Evolutionary conservation across 2,113 vertebrate species (phyloP).

Genomic region (Ophiodon elongatus): DNA sequence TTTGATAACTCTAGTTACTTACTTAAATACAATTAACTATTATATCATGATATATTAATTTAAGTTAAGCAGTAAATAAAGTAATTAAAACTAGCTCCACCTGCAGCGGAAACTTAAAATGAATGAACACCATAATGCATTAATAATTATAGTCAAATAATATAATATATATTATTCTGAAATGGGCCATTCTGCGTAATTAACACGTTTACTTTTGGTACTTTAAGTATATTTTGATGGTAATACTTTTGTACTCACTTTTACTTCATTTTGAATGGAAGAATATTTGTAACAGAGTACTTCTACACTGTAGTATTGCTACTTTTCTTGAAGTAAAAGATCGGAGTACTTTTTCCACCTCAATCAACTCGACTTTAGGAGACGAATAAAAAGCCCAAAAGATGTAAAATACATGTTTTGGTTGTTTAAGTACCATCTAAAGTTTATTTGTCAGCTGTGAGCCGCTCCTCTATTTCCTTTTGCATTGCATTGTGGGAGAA

Average conservation of each 20-base stretch:
- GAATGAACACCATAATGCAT: background rate
- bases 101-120: background rate
- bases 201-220: no score
- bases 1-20: background rate
- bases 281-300: no score
- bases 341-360: background rate
- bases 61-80: background rate
- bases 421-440: background rate
- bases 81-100: background rate
- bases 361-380: background rate
- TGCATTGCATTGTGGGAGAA: background rate
- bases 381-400: background rate
- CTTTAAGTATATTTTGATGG: no score
- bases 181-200: no score
- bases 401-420: background rate
- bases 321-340: background rate
- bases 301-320: background rate
- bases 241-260: background rate
- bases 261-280: no score
- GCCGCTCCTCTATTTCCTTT: background rate
- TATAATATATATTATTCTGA: no score
- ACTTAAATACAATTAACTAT: background rate
- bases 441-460: background rate
- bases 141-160: background rate
- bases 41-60: background rate